Evolutionary conservation across 2,888 invertebrate genomes (phyloP).

Genomic region (Bimastos eiseni): DNA sequence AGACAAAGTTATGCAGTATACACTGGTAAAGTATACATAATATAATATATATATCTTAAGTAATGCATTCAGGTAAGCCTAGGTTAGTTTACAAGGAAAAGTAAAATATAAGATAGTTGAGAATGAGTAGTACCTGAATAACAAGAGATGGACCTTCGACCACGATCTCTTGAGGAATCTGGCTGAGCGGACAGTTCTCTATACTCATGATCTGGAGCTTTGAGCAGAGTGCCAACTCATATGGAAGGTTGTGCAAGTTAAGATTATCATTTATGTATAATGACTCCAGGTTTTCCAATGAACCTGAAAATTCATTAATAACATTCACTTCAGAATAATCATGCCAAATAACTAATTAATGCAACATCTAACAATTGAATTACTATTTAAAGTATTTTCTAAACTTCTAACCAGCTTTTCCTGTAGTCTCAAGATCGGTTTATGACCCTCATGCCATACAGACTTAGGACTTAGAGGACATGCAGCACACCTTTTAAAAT

Average conservation of each 20-base stretch:
- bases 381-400: not conserved
- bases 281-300: constrained; percentile 90
- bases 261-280: constrained; percentile 98
- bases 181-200: constrained; percentile 95
- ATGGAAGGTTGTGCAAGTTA: constrained; percentile 91
- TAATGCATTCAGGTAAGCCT: too few relatives aligned
- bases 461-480: too few relatives aligned
- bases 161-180: constrained; percentile 95
- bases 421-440: not conserved
- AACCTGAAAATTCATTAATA: constrained; percentile 60
- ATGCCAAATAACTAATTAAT: not conserved
- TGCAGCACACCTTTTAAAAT: too few relatives aligned
- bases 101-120: not conserved
- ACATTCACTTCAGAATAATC: not conserved
- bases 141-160: constrained; percentile 95
- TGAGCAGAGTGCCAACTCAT: constrained; percentile 93
- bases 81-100: not conserved
- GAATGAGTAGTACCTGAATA: constrained; percentile 72
- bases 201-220: constrained; percentile 99
- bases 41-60: too few relatives aligned
- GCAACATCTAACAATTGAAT: too few relatives aligned
- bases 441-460: too few relatives aligned
- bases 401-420: not conserved
- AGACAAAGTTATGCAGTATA: too few relatives aligned
- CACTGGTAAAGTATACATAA: too few relatives aligned